Evolutionary conservation across 2,797 vertebrate genomes (phyloP).

Genomic region (Steatocranus sp.): DNA sequence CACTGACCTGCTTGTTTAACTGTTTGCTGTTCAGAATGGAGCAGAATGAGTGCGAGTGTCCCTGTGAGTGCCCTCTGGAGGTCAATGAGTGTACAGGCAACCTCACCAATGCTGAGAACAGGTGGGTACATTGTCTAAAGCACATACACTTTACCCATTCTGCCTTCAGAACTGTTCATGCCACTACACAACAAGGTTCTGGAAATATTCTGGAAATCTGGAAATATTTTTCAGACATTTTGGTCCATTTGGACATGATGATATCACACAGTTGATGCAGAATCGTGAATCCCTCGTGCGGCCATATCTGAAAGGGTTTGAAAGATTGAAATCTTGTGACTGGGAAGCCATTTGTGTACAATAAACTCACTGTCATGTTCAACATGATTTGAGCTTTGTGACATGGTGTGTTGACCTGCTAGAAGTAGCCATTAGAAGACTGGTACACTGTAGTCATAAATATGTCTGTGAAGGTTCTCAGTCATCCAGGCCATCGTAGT

Average conservation of each 20-base stretch:
- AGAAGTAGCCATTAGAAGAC: background rate
- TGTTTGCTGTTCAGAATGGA: constrained; percentile 84
- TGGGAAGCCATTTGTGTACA: background rate
- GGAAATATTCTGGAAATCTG: background rate
- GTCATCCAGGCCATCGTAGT: background rate
- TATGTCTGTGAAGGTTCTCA: background rate
- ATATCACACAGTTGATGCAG: background rate
- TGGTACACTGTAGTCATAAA: background rate
- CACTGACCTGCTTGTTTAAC: background rate
- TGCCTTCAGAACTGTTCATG: background rate
- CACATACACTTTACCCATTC: background rate
- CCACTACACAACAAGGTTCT: background rate
- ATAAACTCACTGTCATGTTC: background rate
- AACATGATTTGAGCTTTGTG: background rate
- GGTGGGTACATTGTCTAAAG: constrained; percentile 69
- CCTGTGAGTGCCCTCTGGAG: constrained; percentile 98
- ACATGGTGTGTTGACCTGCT: background rate
- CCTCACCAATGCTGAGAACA: constrained; percentile 94
- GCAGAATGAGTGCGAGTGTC: constrained; percentile 98
- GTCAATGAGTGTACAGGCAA: constrained; percentile 98
- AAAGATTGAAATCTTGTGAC: background rate
- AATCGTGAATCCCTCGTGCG: background rate
- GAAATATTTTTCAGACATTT: background rate
- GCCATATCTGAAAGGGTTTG: background rate
- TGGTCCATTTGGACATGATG: background rate